Conservation (phyloP, 2,888 invertebrate genomes). For the Agrenia bidenticulata region DNA sequence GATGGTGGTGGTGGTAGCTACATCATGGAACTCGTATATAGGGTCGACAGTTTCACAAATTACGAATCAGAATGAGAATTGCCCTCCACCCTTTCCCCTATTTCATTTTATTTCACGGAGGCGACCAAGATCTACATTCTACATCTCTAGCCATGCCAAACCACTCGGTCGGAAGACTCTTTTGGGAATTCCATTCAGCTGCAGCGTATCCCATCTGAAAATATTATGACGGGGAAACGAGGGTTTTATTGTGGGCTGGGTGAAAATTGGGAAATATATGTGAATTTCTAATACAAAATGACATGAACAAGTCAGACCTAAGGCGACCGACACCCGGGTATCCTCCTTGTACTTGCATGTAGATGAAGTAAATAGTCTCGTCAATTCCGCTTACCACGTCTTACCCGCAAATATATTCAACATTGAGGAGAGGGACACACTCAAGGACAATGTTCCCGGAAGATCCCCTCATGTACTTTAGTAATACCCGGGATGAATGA, state of each 20-base stretch:
- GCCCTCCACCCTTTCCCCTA: constrained; percentile 12
- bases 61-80: constrained; percentile 20
- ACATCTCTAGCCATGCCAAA: background rate
- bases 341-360: too few relatives aligned
- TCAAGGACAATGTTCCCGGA: too few relatives aligned
- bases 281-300: constrained; percentile 1
- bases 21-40: background rate
- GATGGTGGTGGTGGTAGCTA: too few relatives aligned
- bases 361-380: too few relatives aligned
- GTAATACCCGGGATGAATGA: too few relatives aligned
- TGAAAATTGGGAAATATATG: constrained; percentile 6
- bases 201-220: background rate
- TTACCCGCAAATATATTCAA: too few relatives aligned
- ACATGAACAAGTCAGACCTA: constrained; percentile 4
- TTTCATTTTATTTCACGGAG: constrained; percentile 1
- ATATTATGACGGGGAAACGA: constrained; percentile 1
- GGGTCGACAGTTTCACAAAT: constrained; percentile 18
- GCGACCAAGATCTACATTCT: background rate
- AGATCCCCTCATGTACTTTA: too few relatives aligned
- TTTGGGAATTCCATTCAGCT: constrained; percentile 2
- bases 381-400: too few relatives aligned
- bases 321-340: background rate
- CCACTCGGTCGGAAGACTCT: constrained; percentile 1
- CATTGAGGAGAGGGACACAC: too few relatives aligned
- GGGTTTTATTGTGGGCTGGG: constrained; percentile 2